These are phyloP conservation scores for Xyliphius kryptos DNA, from an alignment of 2,113 vertebrate genomes.

Conservation along the genomic window DNA sequence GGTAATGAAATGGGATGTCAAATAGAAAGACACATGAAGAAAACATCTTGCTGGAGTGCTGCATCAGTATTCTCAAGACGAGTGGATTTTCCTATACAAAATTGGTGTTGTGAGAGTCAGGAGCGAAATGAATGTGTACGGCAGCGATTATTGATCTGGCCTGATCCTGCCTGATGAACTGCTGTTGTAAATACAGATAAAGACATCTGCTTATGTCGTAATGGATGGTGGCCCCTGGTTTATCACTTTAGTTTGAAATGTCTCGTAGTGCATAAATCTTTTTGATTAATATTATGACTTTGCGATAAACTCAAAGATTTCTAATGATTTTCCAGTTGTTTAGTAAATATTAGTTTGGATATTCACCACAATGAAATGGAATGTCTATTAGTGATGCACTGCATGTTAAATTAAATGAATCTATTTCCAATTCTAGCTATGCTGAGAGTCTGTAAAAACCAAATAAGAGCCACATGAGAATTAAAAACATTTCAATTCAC, in stretches of 20 bases:
- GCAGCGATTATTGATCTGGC: conserved; percentile 43
- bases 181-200: conserved; percentile 46
- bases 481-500: too few relatives aligned
- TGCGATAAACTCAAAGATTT: too few relatives aligned
- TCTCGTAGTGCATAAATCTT: background rate
- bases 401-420: too few relatives aligned
- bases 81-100: conserved; percentile 28
- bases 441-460: too few relatives aligned
- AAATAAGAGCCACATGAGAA: too few relatives aligned
- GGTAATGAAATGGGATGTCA: conserved; percentile 8
- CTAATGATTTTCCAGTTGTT: too few relatives aligned
- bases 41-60: conserved; percentile 21
- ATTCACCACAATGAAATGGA: too few relatives aligned
- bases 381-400: too few relatives aligned
- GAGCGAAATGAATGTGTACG: conserved; percentile 36
- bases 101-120: conserved; percentile 33
- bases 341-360: too few relatives aligned
- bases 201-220: conserved; percentile 43
- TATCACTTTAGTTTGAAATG: conserved; percentile 19
- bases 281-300: too few relatives aligned
- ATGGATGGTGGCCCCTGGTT: conserved; percentile 27
- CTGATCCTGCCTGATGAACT: conserved; percentile 39
- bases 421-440: too few relatives aligned
- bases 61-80: conserved; percentile 16
- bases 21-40: conserved; percentile 29